phyloP scores from a whole-genome alignment of 2,113 vertebrate species.

The Oryzias javanicus region DNA sequence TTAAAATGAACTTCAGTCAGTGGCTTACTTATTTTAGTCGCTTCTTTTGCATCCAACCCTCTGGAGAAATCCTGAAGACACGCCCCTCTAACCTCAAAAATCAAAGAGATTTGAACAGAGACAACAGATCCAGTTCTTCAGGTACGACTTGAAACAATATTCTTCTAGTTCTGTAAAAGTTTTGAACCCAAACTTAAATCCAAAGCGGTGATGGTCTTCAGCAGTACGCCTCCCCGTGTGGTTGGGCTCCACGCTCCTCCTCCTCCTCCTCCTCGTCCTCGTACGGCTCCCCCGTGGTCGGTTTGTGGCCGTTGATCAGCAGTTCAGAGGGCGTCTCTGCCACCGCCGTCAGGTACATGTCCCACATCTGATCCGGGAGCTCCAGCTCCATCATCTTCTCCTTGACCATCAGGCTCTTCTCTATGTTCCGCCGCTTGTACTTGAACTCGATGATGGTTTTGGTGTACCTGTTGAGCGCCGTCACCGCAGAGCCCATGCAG shows the following conservation, averaged over 20 bases:
- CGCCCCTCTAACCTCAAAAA: no score
- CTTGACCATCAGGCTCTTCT: conserved; percentile 79
- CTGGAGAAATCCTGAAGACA: no score
- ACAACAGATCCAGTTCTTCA: not conserved
- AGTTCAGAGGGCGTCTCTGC: conserved; percentile 62
- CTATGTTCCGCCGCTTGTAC: conserved; percentile 82
- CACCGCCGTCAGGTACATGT: conserved; percentile 74
- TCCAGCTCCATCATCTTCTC: conserved; percentile 75
- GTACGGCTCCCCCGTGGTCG: conserved; percentile 21
- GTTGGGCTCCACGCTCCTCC: conserved; percentile 35
- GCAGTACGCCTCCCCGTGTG: conserved; percentile 66
- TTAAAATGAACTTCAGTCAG: no score
- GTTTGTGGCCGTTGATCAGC: conserved; percentile 62
- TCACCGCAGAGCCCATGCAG: conserved; percentile 89
- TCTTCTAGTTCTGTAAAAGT: no score
- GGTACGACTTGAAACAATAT: not conserved
- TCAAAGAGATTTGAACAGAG: no score
- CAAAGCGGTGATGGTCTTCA: conserved; percentile 17
- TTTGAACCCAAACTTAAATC: not conserved
- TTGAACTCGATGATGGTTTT: conserved; percentile 86
- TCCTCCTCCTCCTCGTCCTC: conserved; percentile 49
- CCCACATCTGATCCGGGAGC: conserved; percentile 78
- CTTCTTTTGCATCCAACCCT: no score
- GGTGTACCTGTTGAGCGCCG: conserved; percentile 83
- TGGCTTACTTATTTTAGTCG: no score